phyloP scores from a whole-genome alignment of 2,797 vertebrate genomes.

The Anguilla anguilla region DNA sequence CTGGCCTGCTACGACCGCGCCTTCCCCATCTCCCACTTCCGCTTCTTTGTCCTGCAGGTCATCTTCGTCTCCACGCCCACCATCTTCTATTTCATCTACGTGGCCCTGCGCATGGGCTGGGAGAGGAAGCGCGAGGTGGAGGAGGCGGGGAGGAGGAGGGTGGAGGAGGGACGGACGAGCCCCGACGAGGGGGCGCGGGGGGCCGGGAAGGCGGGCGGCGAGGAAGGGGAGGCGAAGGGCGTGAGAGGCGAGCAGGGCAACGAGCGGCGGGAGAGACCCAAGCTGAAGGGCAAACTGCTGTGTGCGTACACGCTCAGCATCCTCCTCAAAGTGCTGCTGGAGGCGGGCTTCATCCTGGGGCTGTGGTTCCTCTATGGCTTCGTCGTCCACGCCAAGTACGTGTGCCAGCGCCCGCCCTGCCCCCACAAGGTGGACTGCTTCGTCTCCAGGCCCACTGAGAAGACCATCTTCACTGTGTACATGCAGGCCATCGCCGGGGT shows the following conservation, averaged over 20 bases:
- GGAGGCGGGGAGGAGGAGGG: slow-evolving; percentile 20
- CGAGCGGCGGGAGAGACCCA: slow-evolving; percentile 43
- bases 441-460: slow-evolving; percentile 80
- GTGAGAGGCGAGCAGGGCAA: slow-evolving; percentile 52
- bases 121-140: slow-evolving; percentile 39
- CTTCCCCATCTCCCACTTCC: slow-evolving; percentile 83
- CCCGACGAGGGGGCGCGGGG: background rate
- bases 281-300: slow-evolving; percentile 72
- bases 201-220: slow-evolving; percentile 27
- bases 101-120: slow-evolving; percentile 60
- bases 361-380: slow-evolving; percentile 80
- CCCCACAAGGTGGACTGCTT: slow-evolving; percentile 81
- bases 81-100: slow-evolving; percentile 79
- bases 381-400: slow-evolving; percentile 66
- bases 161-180: slow-evolving; percentile 28
- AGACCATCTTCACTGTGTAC: slow-evolving; percentile 82
- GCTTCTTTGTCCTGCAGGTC: slow-evolving; percentile 81
- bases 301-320: slow-evolving; percentile 73
- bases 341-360: slow-evolving; percentile 73
- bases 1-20: slow-evolving; percentile 80
- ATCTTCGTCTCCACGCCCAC: slow-evolving; percentile 82
- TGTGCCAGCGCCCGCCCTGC: slow-evolving; percentile 69
- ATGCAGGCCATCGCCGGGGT: slow-evolving; percentile 71
- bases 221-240: slow-evolving; percentile 41
- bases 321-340: slow-evolving; percentile 71